A percentile compares a stretch with the other conserved stretches of the same genome.
phyloP scores from a whole-genome alignment of 2,797 vertebrate species.

The Heterohyrax brucei region DNA sequence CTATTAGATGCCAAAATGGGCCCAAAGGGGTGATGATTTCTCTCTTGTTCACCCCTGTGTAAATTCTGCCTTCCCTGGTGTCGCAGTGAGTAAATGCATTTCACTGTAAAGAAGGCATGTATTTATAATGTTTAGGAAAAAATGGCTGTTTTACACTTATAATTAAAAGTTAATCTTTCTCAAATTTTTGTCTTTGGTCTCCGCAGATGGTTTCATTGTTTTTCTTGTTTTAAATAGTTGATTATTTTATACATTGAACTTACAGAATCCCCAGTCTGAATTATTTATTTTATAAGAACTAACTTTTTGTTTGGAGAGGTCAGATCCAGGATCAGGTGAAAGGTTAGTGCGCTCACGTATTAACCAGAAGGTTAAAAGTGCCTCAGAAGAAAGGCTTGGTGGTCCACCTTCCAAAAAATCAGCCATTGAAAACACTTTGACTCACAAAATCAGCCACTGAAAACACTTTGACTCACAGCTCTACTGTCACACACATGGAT shows the following conservation, averaged over 20 bases:
- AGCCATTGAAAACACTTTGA: not conserved
- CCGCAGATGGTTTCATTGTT: not conserved
- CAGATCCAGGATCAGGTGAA: not conserved
- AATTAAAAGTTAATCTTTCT: conserved; percentile 14
- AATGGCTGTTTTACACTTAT: conserved; percentile 37
- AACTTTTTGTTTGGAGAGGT: not conserved
- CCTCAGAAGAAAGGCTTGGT: not conserved
- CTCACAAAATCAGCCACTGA: not conserved
- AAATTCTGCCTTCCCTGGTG: not conserved
- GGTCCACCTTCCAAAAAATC: not conserved
- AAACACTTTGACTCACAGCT: no score
- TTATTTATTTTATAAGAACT: conserved; percentile 28
- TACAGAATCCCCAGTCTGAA: not conserved
- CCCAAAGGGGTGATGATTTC: not conserved
- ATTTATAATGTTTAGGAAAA: conserved; percentile 58
- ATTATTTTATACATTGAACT: not conserved
- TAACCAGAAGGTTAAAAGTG: no score
- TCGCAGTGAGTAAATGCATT: not conserved
- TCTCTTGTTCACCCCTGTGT: not conserved
- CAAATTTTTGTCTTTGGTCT: not conserved
- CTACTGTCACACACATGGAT: not conserved
- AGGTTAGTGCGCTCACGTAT: not conserved
- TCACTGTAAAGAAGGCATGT: not conserved
- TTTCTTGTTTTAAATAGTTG: not conserved
- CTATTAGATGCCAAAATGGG: not conserved